These are phyloP conservation scores for Yponomeuta plumbellus DNA, from an alignment of 2,888 invertebrate species.

Conservation along the genomic window DNA sequence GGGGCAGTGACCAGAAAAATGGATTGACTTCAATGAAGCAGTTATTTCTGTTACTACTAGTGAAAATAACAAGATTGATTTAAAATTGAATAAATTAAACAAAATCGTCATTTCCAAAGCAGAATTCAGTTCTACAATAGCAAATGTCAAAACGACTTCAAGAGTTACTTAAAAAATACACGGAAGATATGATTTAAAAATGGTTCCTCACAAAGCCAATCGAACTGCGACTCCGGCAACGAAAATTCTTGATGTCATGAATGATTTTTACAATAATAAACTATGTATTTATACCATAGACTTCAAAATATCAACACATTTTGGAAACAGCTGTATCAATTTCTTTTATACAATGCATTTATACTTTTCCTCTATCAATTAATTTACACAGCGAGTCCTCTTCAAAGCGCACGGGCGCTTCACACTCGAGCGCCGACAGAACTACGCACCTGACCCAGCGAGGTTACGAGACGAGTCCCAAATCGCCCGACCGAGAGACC, in stretches of 20 bases:
- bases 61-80: background rate
- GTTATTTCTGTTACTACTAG: background rate
- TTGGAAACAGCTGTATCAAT: slow-evolving; percentile 5
- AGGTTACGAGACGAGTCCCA: background rate
- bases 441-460: background rate
- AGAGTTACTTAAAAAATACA: background rate
- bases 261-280: slow-evolving; percentile 7
- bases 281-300: slow-evolving; percentile 4
- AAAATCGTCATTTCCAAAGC: too few relatives aligned
- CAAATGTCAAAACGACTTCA: background rate
- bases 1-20: background rate
- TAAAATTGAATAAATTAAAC: too few relatives aligned
- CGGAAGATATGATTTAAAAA: background rate
- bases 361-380: background rate
- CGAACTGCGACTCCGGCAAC: background rate
- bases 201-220: background rate
- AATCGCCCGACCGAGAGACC: too few relatives aligned
- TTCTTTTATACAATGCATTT: slow-evolving; percentile 4
- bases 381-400: background rate
- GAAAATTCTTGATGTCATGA: slow-evolving; percentile 2
- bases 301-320: slow-evolving; percentile 9
- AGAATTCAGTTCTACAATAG: too few relatives aligned
- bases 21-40: background rate
- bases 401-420: background rate
- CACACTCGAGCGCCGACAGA: background rate